phyloP scores from a whole-genome alignment of 2,797 vertebrate genomes.

The Ibycter americanus region DNA sequence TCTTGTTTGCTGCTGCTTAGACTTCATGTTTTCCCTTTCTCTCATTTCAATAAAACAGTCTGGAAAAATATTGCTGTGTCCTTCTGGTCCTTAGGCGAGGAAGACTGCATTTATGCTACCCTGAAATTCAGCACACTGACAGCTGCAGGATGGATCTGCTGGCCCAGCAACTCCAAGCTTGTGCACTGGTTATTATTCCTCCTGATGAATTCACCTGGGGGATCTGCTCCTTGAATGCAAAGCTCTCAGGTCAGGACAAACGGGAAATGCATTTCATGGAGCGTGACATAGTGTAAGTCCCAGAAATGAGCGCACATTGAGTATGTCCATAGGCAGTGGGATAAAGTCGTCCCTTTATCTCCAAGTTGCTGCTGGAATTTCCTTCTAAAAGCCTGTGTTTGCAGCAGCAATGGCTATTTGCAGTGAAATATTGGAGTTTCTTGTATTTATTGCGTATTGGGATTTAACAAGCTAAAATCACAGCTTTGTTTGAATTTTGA shows the following conservation, averaged over 20 bases:
- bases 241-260: constrained; percentile 22
- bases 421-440: neutral
- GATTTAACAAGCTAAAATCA: neutral
- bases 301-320: neutral
- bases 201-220: neutral
- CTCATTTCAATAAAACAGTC: neutral
- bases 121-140: neutral
- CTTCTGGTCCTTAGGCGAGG: neutral
- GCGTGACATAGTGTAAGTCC: neutral
- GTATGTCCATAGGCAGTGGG: neutral
- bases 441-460: neutral
- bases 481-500: neutral
- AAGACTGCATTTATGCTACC: neutral
- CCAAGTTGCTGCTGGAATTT: constrained; percentile 11
- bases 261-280: neutral
- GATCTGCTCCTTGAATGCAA: neutral
- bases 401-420: neutral
- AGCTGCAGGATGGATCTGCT: constrained; percentile 4
- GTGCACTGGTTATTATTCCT: neutral
- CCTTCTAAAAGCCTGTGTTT: neutral
- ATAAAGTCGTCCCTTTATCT: neutral
- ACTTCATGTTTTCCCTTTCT: neutral
- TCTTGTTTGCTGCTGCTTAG: neutral
- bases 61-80: neutral
- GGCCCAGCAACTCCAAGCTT: neutral